These are phyloP conservation scores for Perognathus longimembris DNA, from an alignment of 2,113 vertebrate species.

Conservation along the genomic window DNA sequence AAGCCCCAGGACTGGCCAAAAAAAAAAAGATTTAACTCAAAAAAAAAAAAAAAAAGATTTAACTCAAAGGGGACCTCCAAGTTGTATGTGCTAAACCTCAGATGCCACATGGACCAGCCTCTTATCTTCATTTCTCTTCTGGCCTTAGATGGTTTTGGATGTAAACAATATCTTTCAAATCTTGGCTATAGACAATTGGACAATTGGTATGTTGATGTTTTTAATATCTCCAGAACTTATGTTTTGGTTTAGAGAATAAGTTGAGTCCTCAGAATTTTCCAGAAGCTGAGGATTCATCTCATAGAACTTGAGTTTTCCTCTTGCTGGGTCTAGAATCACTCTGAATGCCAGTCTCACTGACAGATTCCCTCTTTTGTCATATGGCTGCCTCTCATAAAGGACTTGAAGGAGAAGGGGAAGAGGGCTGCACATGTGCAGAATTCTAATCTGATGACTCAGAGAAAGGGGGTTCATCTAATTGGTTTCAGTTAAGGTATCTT, in stretches of 20 bases:
- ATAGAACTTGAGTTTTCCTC: not conserved
- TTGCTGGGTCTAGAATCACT: conserved; percentile 27
- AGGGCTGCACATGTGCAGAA: not conserved
- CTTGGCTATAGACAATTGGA: not conserved
- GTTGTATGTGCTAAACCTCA: not conserved
- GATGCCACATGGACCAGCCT: not conserved
- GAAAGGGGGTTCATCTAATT: conserved; percentile 2
- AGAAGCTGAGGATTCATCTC: conserved; percentile 17
- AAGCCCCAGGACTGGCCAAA: no score
- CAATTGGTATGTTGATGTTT: not conserved
- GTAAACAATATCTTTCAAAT: not conserved
- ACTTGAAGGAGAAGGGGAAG: not conserved
- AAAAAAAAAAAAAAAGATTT: no score
- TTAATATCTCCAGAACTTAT: not conserved
- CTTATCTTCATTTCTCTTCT: not conserved
- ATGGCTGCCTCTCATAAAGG: no score
- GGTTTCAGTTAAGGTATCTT: not conserved
- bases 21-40: no score
- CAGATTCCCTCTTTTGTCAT: not conserved
- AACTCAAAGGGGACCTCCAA: not conserved
- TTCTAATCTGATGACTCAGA: conserved; percentile 37
- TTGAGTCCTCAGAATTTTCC: conserved; percentile 46
- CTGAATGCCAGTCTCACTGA: not conserved
- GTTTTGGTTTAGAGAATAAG: conserved; percentile 22
- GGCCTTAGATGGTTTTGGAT: not conserved